A percentile compares a stretch with the other conserved stretches of the same genome.
phyloP scores from a whole-genome alignment of 2,797 vertebrate species.

The Lutjanus argentimaculatus region DNA sequence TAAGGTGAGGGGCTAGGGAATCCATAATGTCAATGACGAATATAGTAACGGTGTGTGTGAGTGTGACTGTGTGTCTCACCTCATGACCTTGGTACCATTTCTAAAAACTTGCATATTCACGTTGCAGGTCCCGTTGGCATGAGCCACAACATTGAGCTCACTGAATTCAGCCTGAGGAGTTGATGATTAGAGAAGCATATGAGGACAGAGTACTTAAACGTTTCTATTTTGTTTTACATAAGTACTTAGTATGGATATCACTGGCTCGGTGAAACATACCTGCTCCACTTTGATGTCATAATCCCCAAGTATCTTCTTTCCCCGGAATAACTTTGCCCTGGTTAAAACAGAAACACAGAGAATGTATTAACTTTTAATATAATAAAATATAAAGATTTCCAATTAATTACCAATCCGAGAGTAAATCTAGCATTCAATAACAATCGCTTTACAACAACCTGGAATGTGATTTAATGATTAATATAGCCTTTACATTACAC shows the following conservation, averaged over 20 bases:
- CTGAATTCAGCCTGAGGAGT: constrained; percentile 93
- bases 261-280: constrained; percentile 80
- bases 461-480: constrained; percentile 1
- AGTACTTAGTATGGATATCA: constrained; percentile 22
- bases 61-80: constrained; percentile 83
- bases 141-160: constrained; percentile 95
- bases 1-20: too few species aligned
- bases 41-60: not conserved
- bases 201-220: constrained; percentile 19
- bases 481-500: constrained; percentile 23
- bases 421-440: not conserved
- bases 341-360: constrained; percentile 41
- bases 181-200: constrained; percentile 11
- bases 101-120: constrained; percentile 93
- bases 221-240: constrained; percentile 12
- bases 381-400: not conserved
- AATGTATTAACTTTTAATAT: constrained; percentile 2
- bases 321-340: constrained; percentile 95
- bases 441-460: constrained; percentile 15
- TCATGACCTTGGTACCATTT: constrained; percentile 93
- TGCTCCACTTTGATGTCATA: constrained; percentile 98
- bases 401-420: not conserved
- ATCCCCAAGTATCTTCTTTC: constrained; percentile 94
- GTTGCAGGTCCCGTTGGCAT: constrained; percentile 92
- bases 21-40: too few species aligned